Evolutionary conservation across 2,888 invertebrate genomes (phyloP).

Genomic region (Toxonevra muliebris): DNA sequence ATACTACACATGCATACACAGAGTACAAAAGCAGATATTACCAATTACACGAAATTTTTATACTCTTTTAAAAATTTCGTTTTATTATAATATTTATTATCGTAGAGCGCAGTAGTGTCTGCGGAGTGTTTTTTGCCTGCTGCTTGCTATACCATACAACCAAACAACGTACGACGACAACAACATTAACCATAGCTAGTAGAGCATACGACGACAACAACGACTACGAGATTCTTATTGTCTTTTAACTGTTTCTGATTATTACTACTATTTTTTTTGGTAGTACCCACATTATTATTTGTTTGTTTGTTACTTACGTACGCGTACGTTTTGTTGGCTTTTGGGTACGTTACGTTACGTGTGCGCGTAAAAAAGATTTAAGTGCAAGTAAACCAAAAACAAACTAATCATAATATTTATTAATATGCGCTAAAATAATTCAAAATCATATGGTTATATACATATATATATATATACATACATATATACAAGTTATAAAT

Average conservation of each 20-base stretch:
- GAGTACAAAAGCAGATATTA: slow-evolving; percentile 42
- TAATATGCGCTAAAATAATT: too few species aligned
- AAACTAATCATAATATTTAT: too few species aligned
- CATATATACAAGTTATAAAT: too few species aligned
- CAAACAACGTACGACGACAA: slow-evolving; percentile 16
- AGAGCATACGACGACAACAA: slow-evolving; percentile 21
- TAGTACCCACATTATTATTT: too few species aligned
- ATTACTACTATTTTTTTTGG: slow-evolving; percentile 31
- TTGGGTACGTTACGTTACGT: too few species aligned
- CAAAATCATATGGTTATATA: too few species aligned
- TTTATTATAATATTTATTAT: slow-evolving; percentile 66
- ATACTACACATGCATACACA: too few species aligned
- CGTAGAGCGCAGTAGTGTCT: slow-evolving; percentile 64
- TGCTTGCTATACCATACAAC: slow-evolving; percentile 23
- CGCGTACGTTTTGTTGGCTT: too few species aligned
- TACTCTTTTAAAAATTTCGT: slow-evolving; percentile 66
- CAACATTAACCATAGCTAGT: slow-evolving; percentile 29
- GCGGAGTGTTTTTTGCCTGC: slow-evolving; percentile 51
- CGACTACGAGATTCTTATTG: slow-evolving; percentile 46
- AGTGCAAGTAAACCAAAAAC: too few species aligned
- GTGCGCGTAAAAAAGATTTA: too few species aligned
- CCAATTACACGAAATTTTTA: slow-evolving; percentile 66
- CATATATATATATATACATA: too few species aligned
- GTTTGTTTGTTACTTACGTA: too few species aligned
- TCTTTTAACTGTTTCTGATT: slow-evolving; percentile 54